A percentile compares a stretch with the other conserved stretches of the same genome.
phyloP scores from a whole-genome alignment of 2,797 vertebrate species.

The Scolopax bukidnonensis region DNA sequence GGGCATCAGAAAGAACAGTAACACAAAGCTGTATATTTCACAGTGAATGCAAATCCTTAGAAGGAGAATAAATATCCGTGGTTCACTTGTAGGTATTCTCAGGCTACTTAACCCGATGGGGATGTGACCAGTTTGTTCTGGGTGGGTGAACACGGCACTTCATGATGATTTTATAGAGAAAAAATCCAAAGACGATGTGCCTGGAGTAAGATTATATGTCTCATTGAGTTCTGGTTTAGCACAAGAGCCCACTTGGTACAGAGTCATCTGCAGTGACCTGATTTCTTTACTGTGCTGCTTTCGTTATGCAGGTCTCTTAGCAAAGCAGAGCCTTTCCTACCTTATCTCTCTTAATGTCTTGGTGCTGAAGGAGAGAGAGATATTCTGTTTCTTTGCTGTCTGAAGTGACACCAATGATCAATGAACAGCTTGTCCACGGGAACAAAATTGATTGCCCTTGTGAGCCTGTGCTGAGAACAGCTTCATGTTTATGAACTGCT shows the following conservation, averaged over 20 bases:
- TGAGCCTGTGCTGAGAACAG: conserved; percentile 3
- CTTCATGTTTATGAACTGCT: conserved; percentile 30
- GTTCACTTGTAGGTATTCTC: neutral
- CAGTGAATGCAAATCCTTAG: neutral
- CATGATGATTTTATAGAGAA: neutral
- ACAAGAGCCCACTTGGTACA: neutral
- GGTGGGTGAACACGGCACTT: neutral
- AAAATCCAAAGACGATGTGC: neutral
- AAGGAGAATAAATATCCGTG: neutral
- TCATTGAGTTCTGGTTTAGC: neutral
- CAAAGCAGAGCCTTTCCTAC: neutral
- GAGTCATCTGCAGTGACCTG: neutral
- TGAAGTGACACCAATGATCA: neutral
- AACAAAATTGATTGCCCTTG: conserved; percentile 17
- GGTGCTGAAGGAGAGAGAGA: neutral
- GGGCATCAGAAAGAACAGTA: neutral
- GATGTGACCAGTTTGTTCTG: neutral
- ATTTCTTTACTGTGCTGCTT: neutral
- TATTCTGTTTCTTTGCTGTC: neutral
- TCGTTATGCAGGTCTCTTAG: neutral
- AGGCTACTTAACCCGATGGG: neutral
- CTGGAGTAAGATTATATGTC: neutral
- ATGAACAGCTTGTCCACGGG: neutral
- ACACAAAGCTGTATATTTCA: neutral
- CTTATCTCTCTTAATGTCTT: neutral